Base-by-base conservation (phyloP, 2,888 invertebrate genomes). In the Cordylochernes scorpioides region DNA sequence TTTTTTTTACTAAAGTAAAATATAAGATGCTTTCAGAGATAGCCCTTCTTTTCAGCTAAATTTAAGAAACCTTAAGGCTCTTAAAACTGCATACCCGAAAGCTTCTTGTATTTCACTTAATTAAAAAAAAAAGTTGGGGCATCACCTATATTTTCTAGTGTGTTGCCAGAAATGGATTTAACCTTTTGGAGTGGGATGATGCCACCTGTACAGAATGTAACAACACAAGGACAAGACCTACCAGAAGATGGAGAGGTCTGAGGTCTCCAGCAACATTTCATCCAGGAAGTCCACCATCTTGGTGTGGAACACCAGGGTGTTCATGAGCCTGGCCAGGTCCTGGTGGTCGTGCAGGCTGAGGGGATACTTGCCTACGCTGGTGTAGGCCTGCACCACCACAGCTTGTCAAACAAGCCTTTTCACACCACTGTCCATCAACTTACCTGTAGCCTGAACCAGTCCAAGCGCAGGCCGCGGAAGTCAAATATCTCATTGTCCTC, bases 231-330 rank as follows among this genome's bases (percentile, higher is more conserved):
- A 8, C 13, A 21, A 5, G 36, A 30, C 44, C 46, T 46, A 63
- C 63, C 94, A 97, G 52, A 94, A 94, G 39, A 94, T 69, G 1
- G 91, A 91, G 12, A 99, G 60, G 59, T 99, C 94, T 1, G 91
- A 88, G 3, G 88, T 82, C 54, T 99, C 94, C 2, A 77, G 72
- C 44, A 97, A 62, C 51, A 97, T 75, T 54, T 94, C 88, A 55
- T 94, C 94, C 28, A 97, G 63, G 52, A 77, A 78, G 51, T 99
- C 97, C 2, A 99, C 86, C 70, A 97, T 84, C 55, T 84, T 80
- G 0, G 91, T 78, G 49, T 97, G 97, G 49, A 94, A 99, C 18
- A 80, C 68, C 51, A 91, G 71, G 24, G 80, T 82, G 53, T 99
- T 97, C 52, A 99, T 67, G 39, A 86, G 68, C 27, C 73, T 71